Evolutionary conservation across 2,888 invertebrate genomes (phyloP).

Genomic region (Ectemnius continuus): DNA sequence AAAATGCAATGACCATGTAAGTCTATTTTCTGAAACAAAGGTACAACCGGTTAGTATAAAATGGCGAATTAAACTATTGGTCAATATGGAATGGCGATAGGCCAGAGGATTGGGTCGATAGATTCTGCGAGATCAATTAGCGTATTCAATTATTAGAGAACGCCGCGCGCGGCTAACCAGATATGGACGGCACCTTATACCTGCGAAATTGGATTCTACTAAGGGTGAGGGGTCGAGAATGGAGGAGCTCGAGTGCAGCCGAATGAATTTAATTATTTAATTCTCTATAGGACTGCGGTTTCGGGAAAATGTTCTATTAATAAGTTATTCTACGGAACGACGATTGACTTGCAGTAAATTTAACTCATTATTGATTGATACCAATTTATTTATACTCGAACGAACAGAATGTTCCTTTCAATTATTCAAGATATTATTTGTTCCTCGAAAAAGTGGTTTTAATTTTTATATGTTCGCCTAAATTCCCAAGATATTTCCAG

Average conservation of each 20-base stretch:
- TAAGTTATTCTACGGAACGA: too few species aligned
- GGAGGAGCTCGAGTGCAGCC: too few species aligned
- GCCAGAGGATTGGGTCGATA: conserved; percentile 10
- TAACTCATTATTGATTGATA: too few species aligned
- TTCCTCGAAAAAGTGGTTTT: too few species aligned
- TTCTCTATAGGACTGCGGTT: too few species aligned
- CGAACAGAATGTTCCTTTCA: too few species aligned
- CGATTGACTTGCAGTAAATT: too few species aligned
- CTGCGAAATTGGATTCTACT: neutral
- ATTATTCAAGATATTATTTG: too few species aligned
- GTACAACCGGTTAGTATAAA: conserved; percentile 26
- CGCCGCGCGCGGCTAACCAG: neutral
- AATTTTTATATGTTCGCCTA: neutral
- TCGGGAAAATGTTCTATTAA: too few species aligned
- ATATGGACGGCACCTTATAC: neutral
- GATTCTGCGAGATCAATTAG: conserved; percentile 30
- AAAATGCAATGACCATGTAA: conserved; percentile 24
- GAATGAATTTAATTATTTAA: too few species aligned
- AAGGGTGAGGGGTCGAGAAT: neutral
- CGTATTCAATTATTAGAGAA: neutral
- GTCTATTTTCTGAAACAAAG: conserved; percentile 33
- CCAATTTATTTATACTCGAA: too few species aligned
- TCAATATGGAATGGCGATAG: conserved; percentile 18
- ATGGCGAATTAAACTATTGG: conserved; percentile 8
- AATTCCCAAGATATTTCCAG: conserved; percentile 21